Evolutionary conservation across 2,113 vertebrate genomes (phyloP), one percentile per base, ranked within the genome.

Genomic region (Hyperopisus bebe): DNA sequence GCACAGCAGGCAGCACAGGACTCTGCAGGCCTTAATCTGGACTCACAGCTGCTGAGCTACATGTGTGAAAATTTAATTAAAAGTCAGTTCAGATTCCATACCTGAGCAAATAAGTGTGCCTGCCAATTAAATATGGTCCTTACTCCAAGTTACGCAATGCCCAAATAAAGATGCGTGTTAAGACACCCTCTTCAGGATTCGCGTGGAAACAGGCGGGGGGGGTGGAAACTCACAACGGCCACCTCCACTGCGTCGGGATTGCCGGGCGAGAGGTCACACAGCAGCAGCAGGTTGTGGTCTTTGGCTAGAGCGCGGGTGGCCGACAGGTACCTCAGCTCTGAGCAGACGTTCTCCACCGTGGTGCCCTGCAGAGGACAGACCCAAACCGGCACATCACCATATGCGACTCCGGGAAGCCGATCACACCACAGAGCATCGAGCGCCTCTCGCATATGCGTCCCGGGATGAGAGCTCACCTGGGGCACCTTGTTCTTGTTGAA

Each of bases 281-380:
- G 93, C 92, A 99, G 95, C 92, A 97, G 93, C 6, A 99, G 95
- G 83, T 95, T 91, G 89, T 94, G 96, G 66, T 98, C 97, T 21
- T 94, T 95, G 21, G 97, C 97, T 89, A 97, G 95, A 0, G 95
- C 95, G 91, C 96, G 96, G 0, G 96, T 96, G 51, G 97, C 96
- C 0, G 98, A 97, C 66, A 98, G 95, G 90, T 97, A 97, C 9
- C 97, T 94, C 87, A 99, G 97, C 93, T 99, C 97, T 0, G 96
- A 96, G 94, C 98, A 99, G 93, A 99, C 96, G 86, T 97, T 95
- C 92, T 97, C 98, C 91, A 98, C 97, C 0, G 97, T 98, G 91
- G 98, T 98, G 48, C 98, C 98, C 98, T 99, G 93, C 88, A 15
- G 91, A 21, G 21, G 44, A 87, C 11, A 8, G 24, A n/a, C 4